Base-by-base conservation (phyloP, 1,140 invertebrate species). In the Parasteatoda tepidariorum region DNA sequence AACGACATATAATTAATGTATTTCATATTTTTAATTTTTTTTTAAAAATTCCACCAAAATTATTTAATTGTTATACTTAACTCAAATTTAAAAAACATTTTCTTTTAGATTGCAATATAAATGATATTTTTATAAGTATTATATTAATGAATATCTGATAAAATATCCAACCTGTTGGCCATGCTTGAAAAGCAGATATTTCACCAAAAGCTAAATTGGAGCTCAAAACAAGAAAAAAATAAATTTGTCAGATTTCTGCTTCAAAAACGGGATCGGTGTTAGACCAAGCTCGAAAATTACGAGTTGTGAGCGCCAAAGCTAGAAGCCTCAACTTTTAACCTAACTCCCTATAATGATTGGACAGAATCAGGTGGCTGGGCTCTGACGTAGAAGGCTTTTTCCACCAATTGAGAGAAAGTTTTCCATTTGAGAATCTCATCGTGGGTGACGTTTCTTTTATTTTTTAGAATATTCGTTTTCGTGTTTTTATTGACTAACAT, bases 271-370 rank as follows among this genome's bases (percentile, higher is more conserved):
- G 38, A 48, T 48, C 38, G 1, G 38, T 4, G 38, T 0, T 48
- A 48, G 1, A 48, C 38, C 9, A 54, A 71, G 41, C 48, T 41
- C 34, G 41, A 71, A 71, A 71, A 71, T 30, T 71, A n/a, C 31
- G 71, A 74, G 55, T 61, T 74, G 57, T 74, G 71, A 74, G 34
- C 54, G 71, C 71, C n/a, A 74, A 71, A 74, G 71, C 71, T 61
- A 18, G 55, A 24, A 33, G 55, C 71, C 54, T 61, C 55, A 74
- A 74, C 71, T 74, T 74, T 74, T 74, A 74, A 74, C 55, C 71
- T 26, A 33, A 61, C 30, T 61, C 54, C 26, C 22, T 28, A 57
- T 38, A 28, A 48, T 24, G 55, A 74, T 74, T 74, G 71, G 71
- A 18, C 55, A 18, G 15, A 74, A 61, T n/a, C 54, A 31, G 30